These are phyloP conservation scores for Shinisaurus crocodilurus DNA, from an alignment of 2,113 vertebrate genomes.

Conservation along the genomic window DNA sequence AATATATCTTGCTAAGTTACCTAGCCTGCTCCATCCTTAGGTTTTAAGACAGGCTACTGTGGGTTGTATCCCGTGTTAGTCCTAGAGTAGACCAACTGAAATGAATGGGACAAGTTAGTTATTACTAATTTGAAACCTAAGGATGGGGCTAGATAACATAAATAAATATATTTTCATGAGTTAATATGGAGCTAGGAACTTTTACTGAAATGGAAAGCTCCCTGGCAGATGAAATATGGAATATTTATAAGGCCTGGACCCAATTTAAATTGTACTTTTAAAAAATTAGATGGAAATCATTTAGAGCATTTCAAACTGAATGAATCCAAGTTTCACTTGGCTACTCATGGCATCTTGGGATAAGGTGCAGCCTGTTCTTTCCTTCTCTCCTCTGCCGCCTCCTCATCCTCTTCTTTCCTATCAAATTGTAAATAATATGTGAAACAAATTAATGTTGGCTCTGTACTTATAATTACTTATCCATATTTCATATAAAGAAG, in stretches of 20 bases:
- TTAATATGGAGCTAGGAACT: neutral
- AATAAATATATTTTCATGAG: neutral
- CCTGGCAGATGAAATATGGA: neutral
- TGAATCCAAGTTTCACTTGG: slow-evolving; percentile 12
- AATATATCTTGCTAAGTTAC: neutral
- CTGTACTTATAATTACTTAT: slow-evolving; percentile 4
- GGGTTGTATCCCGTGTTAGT: no score
- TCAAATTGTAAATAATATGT: slow-evolving; percentile 41
- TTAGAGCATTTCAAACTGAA: slow-evolving; percentile 2
- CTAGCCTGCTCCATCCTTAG: neutral
- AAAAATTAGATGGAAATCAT: neutral
- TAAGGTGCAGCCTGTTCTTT: slow-evolving; percentile 22
- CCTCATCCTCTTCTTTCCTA: slow-evolving; percentile 27
- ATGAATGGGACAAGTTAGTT: neutral
- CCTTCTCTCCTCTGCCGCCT: neutral
- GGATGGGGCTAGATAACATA: neutral
- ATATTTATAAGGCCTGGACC: neutral
- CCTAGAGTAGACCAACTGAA: neutral
- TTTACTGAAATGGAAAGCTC: neutral
- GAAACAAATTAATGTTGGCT: neutral
- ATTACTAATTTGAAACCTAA: neutral
- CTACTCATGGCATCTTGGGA: neutral
- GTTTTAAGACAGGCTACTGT: neutral
- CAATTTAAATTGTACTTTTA: slow-evolving; percentile 6
- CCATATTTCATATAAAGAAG: neutral